Evolutionary conservation across 2,888 invertebrate genomes (phyloP), one percentile per base, ranked within the genome.

Genomic region (Biston betularia): DNA sequence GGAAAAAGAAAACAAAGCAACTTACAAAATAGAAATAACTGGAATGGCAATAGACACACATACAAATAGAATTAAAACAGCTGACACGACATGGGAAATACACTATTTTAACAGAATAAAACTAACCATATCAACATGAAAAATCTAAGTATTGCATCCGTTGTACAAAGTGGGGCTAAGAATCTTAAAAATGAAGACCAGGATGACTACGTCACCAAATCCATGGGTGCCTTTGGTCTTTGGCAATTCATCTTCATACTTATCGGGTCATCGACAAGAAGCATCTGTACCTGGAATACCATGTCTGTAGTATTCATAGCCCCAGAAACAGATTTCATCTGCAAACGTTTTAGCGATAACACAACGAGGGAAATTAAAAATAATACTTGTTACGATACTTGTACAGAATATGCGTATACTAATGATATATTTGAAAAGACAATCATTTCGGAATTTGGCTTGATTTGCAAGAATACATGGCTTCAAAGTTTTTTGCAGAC

Each of bases 391-490:
- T 88, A 89, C 45, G 74, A 84, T 10, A 68, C 73, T 53, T 89
- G 89, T 71, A 38, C 74, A 0, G 72, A 82, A 70, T 89, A 89
- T 58, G 75, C 75, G 10, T 87, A 82, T 53, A 53, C 68, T 24
- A 73, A 76, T 40, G 72, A 74, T 38, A 68, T 84, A 4, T 84
- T 88, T 63, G 78, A 83, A 12, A 74, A 70, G 3, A 84, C 79
- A 11, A 49, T 89, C 8, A 80, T 84, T 56, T 79, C 83, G 0
- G 82, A 85, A 12, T 89, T 85, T 74, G 79, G 69, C 12, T 68
- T 89, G 57, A 84, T 88, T 34, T 89, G 89, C 59, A 77, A 82
- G 0, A 80, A 72, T 34, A 74, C 75, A 0, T 89, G 90, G 89
- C 60, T 89, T 34, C 81, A 83, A 0, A 87, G 84, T 66, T 83